Evolutionary conservation across 2,888 invertebrate species (phyloP), one percentile per base, ranked within the genome.

Genomic region (Chelonus formosanus): DNA sequence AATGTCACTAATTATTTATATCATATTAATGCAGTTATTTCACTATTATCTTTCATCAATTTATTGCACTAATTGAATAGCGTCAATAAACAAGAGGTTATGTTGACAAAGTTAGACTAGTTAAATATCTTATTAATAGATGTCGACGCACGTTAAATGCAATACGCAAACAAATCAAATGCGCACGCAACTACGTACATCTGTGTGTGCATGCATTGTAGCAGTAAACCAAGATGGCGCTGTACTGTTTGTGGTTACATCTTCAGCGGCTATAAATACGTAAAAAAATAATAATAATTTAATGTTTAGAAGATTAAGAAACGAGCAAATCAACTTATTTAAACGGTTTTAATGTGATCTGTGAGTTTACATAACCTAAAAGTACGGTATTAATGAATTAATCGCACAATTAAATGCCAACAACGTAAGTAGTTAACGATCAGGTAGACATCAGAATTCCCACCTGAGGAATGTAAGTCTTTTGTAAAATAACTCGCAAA

Each of bases 381-480:
- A 45, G 45, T 43, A 56, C 4, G 8, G 61, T 45, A 59, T 48
- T 50, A n/a, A 6, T 40, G 40, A 40, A 53, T 58, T 61, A 36
- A 58, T n/a, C 10, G 45, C 10, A n/a, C 47, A 10, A 58, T 47
- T 58, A 45, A 7, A 47, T 43, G 56, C 31, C 31, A 56, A 40
- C 56, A 34, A 58, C 47, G n/a, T 8, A 47, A 58, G 69, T 63
- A 64, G 68, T 59, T 66, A 69, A 65, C 62, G 65, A 68, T 65
- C 67, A 79, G 86, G 69, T 86, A 86, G 35, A 86, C 86, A 75
- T 85, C 86, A n/a, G 86, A 86, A 67, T 87, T 87, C 78, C 87
- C 88, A 71, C 78, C 87, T 74, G 88, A 78, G 77, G 78, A 78
- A 78, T 78, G 78, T 72, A 68, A 71, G 71, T 59, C 43, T 68